Conservation (phyloP, 2,113 vertebrate species). For the Anguilla japonica region DNA sequence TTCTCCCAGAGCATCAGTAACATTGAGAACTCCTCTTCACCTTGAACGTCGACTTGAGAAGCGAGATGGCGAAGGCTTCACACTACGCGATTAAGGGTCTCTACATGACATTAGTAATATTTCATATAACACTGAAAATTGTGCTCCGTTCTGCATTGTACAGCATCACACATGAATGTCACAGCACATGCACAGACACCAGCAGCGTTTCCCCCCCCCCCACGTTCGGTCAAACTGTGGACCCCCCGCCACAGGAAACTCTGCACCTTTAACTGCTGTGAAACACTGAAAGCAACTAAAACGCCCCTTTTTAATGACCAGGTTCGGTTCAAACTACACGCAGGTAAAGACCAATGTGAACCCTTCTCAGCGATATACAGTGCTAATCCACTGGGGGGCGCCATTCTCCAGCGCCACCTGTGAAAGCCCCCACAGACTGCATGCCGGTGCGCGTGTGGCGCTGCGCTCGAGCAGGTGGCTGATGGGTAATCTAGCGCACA, state of each 20-base stretch:
- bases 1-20: slow-evolving; percentile 36
- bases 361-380: slow-evolving; percentile 27
- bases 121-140: slow-evolving; percentile 61
- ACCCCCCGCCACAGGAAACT: background rate
- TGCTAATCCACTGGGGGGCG: slow-evolving; percentile 32
- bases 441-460: slow-evolving; percentile 34
- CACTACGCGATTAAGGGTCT: slow-evolving; percentile 45
- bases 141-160: slow-evolving; percentile 64
- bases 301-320: background rate
- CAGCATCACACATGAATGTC: slow-evolving; percentile 57
- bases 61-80: slow-evolving; percentile 39
- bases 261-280: slow-evolving; percentile 24
- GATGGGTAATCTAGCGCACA: background rate
- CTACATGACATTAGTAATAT: slow-evolving; percentile 58
- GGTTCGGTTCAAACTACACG: slow-evolving; percentile 8
- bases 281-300: slow-evolving; percentile 32
- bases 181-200: slow-evolving; percentile 71
- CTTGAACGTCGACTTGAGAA: slow-evolving; percentile 34
- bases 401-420: too few species aligned
- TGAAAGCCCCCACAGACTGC: background rate
- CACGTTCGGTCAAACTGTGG: slow-evolving; percentile 38
- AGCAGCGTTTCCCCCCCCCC: slow-evolving; percentile 41
- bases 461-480: slow-evolving; percentile 45
- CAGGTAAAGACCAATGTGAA: slow-evolving; percentile 22
- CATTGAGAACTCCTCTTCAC: slow-evolving; percentile 31